Percentiles rank a stretch among this genome's conserved stretches.
Evolutionary conservation across 2,888 invertebrate species (phyloP).

Genomic region (Eupithecia centaureata): DNA sequence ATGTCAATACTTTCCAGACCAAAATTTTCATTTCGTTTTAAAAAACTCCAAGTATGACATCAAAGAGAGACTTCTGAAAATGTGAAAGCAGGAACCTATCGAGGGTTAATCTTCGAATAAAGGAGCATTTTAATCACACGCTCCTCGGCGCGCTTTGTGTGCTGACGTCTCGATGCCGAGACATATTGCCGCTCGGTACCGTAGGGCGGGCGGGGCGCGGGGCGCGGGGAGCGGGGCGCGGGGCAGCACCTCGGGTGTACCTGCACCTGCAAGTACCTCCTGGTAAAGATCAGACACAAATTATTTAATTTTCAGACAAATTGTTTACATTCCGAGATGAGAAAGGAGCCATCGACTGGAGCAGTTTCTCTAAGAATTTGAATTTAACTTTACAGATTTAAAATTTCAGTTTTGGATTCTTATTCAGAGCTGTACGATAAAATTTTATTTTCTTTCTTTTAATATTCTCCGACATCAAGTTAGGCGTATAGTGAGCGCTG

Average conservation of each 20-base stretch:
- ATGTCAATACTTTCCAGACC: background rate
- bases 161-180: constrained; percentile 57
- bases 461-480: constrained; percentile 27
- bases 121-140: constrained; percentile 52
- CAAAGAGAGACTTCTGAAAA: constrained; percentile 4
- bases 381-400: constrained; percentile 26
- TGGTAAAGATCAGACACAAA: background rate
- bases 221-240: background rate
- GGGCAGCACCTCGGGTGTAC: background rate
- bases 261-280: background rate
- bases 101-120: constrained; percentile 20
- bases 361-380: constrained; percentile 8
- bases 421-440: constrained; percentile 15
- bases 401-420: constrained; percentile 17
- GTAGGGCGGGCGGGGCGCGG: too few relatives aligned
- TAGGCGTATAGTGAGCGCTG: constrained; percentile 16
- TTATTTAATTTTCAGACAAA: constrained; percentile 12
- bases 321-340: constrained; percentile 13
- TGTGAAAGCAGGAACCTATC: constrained; percentile 6
- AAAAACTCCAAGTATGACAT: background rate
- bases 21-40: background rate
- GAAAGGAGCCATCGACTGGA: background rate
- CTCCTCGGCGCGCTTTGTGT: constrained; percentile 34
- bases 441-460: constrained; percentile 30
- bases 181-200: constrained; percentile 6